These are phyloP conservation scores for Paragorgia papillata DNA, from an alignment of 92 coral and sea anemone species.

Conservation along the genomic window DNA sequence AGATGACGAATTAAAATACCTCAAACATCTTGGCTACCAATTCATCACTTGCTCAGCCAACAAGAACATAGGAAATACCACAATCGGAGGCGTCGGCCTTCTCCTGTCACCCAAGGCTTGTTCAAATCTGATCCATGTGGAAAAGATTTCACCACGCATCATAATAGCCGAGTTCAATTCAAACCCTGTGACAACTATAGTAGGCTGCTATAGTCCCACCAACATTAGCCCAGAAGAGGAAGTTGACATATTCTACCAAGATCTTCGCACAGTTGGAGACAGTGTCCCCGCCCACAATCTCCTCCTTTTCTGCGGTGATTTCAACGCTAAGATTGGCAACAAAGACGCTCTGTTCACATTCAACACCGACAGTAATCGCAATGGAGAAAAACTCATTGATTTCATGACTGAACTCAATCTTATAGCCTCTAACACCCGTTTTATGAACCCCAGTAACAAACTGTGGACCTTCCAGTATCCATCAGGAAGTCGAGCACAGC, in stretches of 20 bases:
- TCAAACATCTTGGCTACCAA: not conserved
- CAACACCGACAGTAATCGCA: constrained; percentile 25
- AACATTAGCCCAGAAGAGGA: not conserved
- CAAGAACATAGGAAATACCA: not conserved
- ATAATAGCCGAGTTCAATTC: not conserved
- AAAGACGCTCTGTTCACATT: not conserved
- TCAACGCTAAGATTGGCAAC: not conserved
- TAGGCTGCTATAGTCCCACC: not conserved
- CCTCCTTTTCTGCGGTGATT: not conserved
- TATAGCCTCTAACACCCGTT: constrained; percentile 19
- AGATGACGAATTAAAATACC: not conserved
- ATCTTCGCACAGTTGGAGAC: not conserved
- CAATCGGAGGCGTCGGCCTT: constrained; percentile 19
- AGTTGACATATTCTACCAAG: constrained; percentile 1
- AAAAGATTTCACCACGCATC: not conserved
- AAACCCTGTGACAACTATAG: not conserved
- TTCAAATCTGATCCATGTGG: not conserved
- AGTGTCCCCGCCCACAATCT: constrained; percentile 2
- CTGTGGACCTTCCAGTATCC: constrained; percentile 20
- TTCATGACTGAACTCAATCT: constrained; percentile 12
- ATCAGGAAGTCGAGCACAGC: not conserved
- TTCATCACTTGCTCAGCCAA: not conserved
- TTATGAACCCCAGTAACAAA: constrained; percentile 12
- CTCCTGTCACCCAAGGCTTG: not conserved
- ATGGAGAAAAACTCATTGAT: constrained; percentile 23